Evolutionary conservation across 1,140 invertebrate genomes (phyloP).

Genomic region (Trichonephila clavata): DNA sequence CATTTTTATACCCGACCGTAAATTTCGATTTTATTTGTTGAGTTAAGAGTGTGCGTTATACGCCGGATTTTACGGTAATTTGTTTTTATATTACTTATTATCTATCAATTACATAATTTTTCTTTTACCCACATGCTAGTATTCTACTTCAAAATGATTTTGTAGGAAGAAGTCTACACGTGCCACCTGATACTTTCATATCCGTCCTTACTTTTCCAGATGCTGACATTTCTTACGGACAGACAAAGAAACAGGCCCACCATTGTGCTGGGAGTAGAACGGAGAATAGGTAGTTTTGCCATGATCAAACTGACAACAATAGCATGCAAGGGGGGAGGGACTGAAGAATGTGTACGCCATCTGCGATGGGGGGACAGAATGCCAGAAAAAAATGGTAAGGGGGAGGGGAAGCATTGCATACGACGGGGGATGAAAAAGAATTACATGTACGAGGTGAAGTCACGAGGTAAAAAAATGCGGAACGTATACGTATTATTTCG

Average conservation of each 20-base stretch:
- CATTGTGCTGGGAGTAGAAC: not conserved
- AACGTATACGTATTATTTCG: slow-evolving; percentile 2
- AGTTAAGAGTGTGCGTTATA: too few relatives aligned
- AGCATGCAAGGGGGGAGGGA: not conserved
- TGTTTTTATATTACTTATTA: too few relatives aligned
- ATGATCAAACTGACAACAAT: not conserved
- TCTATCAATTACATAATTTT: too few relatives aligned
- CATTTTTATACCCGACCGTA: too few relatives aligned
- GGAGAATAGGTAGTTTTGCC: slow-evolving; percentile 1
- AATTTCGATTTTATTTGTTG: too few relatives aligned
- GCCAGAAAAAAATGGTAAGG: not conserved
- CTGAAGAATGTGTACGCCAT: slow-evolving; percentile 21
- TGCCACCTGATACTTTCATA: not conserved
- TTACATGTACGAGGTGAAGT: not conserved
- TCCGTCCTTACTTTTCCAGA: slow-evolving; percentile 5
- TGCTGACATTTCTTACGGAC: slow-evolving; percentile 15
- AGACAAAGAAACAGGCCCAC: not conserved
- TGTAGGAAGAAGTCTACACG: not conserved
- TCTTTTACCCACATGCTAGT: too few relatives aligned
- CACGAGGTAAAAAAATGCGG: not conserved
- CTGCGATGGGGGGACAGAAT: not conserved
- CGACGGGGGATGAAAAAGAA: not conserved
- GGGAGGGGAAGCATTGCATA: not conserved
- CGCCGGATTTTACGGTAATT: too few relatives aligned
- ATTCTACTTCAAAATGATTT: too few relatives aligned